Evolutionary conservation across 1,140 invertebrate species (phyloP), one percentile per base, ranked within the genome.

Genomic region (Brachionus koreanus): DNA sequence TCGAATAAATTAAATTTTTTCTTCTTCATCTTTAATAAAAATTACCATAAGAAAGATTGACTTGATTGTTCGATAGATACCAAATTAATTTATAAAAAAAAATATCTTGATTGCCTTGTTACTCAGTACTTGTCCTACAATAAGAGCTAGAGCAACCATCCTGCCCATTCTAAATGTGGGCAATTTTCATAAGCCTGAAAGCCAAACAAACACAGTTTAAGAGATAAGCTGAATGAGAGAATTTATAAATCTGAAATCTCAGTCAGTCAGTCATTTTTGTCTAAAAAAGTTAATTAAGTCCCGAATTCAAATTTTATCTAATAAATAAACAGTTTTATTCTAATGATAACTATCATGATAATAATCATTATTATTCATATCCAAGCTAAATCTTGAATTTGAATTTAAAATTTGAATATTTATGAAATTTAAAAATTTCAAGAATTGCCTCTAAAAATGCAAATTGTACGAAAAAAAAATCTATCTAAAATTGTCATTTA

Each of bases 381-480:
- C 29, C 35, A 39, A 37, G 12, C 16, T 69, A 69, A 69, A 69
- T 69, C 65, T 69, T 69, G 65, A 74, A 46, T 74, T 74, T 39
- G 16, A 39, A 39, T 72, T 72, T 29, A 46, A 74, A 74, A 74
- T 74, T 74, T 74, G 69, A 74, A 74, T 74, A 74, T 74, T 74
- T 74, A 74, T 74, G 39, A 74, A 74, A 74, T 74, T 74, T 33
- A 74, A 69, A 69, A 74, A 39, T 69, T 69, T 39, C 16, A 23
- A 69, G 35, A 74, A 42, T 10, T 57, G 37, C 12, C 42, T 39
- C 3, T 29, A 23, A n/a, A 74, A 74, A 74, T 69, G 65, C 65
- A 37, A 69, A 69, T 69, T 69, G 33, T 4, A 69, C 65, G 35
- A 37, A 33, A 16, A 25, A 16, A 25, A 46, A 46, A 12, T 46